Evolutionary conservation across 2,797 vertebrate species (phyloP), one percentile per base, ranked within the genome.

Genomic region (Cyprinella venusta): DNA sequence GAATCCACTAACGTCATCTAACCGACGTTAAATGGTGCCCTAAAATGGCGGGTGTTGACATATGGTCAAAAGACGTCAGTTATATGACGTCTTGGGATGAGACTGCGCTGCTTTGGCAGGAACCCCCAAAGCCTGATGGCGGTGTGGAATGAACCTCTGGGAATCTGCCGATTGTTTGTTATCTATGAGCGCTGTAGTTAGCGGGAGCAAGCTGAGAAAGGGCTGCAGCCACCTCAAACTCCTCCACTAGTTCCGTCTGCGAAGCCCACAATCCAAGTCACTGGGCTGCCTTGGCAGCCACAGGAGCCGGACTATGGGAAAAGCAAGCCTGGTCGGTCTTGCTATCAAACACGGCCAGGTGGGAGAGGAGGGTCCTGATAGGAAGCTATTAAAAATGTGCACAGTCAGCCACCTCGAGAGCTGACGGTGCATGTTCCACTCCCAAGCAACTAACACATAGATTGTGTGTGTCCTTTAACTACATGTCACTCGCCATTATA

Each of bases 221-320:
- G 18, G 52, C 6, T 1, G 1, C 8, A 21, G 19, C 8, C 0
- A 0, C 0, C 2, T 33, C 30, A 33, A 33, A 33, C 30, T 30
- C 26, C 26, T 30, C 26, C 30, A 33, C 2, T 33, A 33, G 30
- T 33, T 33, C 30, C 3, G 30, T 33, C 30, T 33, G 30, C 30
- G 30, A 33, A 33, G 3, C 30, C 30, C 30, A 33, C 30, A 33
- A 33, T 33, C 30, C 40, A 42, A 42, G 40, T 42, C 40, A 42
- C 54, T 10, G 8, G 0, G 21, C 54, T 4, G 8, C 21, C 54
- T 56, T 4, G 4, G 54, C 54, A n/a, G 21, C n/a, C 0, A 7
- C 0, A 10, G 54, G 21, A n/a, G 3, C 8, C 9, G 9, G 10
- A n/a, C 21, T 1, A 4, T 0, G 8, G 52, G 19, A 8, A 56